Evolutionary conservation across 2,888 invertebrate species (phyloP).

Genomic region (Heliconius sara): DNA sequence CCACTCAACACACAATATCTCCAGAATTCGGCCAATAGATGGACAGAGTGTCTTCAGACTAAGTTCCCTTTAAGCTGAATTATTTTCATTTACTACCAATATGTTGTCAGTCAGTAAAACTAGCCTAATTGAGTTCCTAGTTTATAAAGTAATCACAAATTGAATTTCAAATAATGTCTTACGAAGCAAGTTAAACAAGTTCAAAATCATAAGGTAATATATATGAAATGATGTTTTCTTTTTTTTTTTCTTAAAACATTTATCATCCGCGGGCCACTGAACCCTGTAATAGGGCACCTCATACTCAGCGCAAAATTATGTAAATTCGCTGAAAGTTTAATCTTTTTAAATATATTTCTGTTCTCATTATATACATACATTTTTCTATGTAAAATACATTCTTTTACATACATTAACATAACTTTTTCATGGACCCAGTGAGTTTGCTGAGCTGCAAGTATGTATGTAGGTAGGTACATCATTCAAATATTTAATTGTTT

Average conservation of each 20-base stretch:
- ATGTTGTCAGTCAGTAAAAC: no score
- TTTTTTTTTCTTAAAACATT: slow-evolving; percentile 47
- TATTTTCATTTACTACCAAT: background rate
- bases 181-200: no score
- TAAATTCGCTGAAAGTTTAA: slow-evolving; percentile 48
- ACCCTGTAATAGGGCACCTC: slow-evolving; percentile 48
- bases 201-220: background rate
- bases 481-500: background rate
- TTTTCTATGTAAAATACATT: background rate
- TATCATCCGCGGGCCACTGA: slow-evolving; percentile 51
- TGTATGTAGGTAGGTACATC: no score
- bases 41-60: no score
- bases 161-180: no score
- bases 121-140: no score
- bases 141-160: no score
- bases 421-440: background rate
- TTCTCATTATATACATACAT: slow-evolving; percentile 1
- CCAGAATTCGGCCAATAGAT: no score
- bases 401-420: slow-evolving; percentile 1
- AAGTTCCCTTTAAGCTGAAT: background rate
- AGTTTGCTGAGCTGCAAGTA: background rate
- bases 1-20: no score
- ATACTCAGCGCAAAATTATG: slow-evolving; percentile 48
- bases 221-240: slow-evolving; percentile 35
- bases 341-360: slow-evolving; percentile 44